Conservation (phyloP, 30 jellyfish, hydroid and myxozoan species). For the Mastigias papua region DNA sequence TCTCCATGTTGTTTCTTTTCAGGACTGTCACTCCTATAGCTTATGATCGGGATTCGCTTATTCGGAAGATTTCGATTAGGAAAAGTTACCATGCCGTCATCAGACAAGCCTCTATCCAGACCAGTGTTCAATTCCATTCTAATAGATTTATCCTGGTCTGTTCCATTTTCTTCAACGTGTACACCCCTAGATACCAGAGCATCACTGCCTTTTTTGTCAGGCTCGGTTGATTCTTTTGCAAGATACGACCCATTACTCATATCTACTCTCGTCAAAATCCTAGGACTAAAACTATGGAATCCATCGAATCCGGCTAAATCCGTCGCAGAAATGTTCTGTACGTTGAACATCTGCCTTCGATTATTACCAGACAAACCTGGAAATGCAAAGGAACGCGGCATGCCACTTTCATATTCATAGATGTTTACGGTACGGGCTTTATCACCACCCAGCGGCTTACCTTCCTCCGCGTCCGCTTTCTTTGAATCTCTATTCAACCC, state of each 20-base stretch:
- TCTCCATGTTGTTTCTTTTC: background rate
- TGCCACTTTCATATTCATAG: background rate
- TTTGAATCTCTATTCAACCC: background rate
- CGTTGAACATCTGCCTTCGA: constrained; percentile 40
- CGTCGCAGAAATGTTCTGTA: constrained; percentile 7
- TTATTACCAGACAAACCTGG: constrained; percentile 10
- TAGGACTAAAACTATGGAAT: constrained; percentile 51
- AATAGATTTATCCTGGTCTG: background rate
- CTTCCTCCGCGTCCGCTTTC: background rate
- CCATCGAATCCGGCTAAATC: constrained; percentile 2
- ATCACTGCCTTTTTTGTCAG: background rate
- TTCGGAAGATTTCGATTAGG: constrained; percentile 41
- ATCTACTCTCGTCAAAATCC: background rate
- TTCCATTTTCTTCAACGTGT: background rate
- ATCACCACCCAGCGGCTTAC: background rate
- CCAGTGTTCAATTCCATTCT: background rate
- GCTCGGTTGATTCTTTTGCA: background rate
- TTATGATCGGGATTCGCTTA: constrained; percentile 46
- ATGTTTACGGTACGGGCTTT: constrained; percentile 3
- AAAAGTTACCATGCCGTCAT: background rate
- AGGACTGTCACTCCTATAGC: constrained; percentile 31
- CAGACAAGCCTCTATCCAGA: background rate
- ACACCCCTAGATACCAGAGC: background rate
- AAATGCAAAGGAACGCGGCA: background rate
- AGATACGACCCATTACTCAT: background rate